Base-by-base conservation (phyloP, 2,797 vertebrate genomes). In the Malacoraja senta region DNA sequence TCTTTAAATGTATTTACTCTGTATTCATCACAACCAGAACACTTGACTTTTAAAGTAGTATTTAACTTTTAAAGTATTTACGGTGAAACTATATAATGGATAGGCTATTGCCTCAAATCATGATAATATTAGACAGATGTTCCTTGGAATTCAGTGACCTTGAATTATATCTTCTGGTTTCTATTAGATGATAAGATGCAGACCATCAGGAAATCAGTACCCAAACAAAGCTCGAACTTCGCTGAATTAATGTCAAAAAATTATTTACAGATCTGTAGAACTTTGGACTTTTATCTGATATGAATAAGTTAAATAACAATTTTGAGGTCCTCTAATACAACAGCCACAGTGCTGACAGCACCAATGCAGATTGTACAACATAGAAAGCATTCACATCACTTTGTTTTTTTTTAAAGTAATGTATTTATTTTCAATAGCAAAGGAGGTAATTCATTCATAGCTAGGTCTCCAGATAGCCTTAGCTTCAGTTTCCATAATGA, bases 91-190 rank as follows among this genome's bases (percentile, higher is more conserved):
- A n/a, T 68, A 68, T 88, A 68, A 24, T 2, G 63, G 35, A 65
- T 68, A 32, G 68, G 15, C 63, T 21, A 68, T 88, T 68, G 83
- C 63, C 63, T 32, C 61, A 68, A 68, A 88, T 35, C 0, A 32
- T 21, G n/a, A 63, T 68, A 88, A 88, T 9, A 17, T 88, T 68
- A 19, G 13, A 88, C 84, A 88, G 84, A 88, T 88, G 84, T 68
- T 88, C 63, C 35, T 68, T 65, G 61, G 84, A 88, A 88, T 88
- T n/a, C 84, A 65, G n/a, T 88, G 63, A 68, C 84, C n/a, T 68
- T 68, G 84, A 88, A 88, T 68, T 68, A 17, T 68, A 32, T 68
- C n/a, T 88, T 88, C 61, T 88, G 84, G 61, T 68, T 88, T 63
- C 61, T 68, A 68, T 88, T 68, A 88, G 61, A 65, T 88, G n/a